These are phyloP conservation scores for Galleria mellonella DNA, from an alignment of 1,140 invertebrate species.

Conservation along the genomic window DNA sequence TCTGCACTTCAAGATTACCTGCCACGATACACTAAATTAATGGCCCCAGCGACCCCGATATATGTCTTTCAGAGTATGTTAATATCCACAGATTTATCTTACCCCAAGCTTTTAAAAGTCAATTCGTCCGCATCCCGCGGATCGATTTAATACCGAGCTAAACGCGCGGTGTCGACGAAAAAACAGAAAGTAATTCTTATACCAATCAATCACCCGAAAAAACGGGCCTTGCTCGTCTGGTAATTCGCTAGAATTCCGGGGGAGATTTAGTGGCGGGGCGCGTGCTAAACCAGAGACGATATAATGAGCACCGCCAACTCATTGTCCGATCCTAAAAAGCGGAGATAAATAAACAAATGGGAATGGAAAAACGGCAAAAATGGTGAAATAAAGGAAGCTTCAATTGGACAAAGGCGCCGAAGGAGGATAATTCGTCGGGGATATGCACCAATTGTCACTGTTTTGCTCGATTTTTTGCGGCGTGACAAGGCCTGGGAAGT, in stretches of 20 bases:
- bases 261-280: conserved; percentile 61
- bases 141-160: conserved; percentile 20
- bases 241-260: conserved; percentile 72
- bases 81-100: conserved; percentile 43
- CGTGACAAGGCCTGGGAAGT: conserved; percentile 30
- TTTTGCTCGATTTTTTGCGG: conserved; percentile 52
- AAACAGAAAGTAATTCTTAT: conserved; percentile 64
- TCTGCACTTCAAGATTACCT: conserved; percentile 36
- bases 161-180: conserved; percentile 26
- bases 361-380: conserved; percentile 70
- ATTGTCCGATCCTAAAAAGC: conserved; percentile 66
- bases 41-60: conserved; percentile 38
- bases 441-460: conserved; percentile 72
- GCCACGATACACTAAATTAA: conserved; percentile 58
- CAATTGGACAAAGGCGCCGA: conserved; percentile 71
- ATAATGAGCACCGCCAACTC: conserved; percentile 58
- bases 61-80: conserved; percentile 39
- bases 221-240: conserved; percentile 46
- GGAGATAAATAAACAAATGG: conserved; percentile 72
- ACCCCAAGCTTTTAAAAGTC: conserved; percentile 28
- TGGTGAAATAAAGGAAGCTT: conserved; percentile 65
- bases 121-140: conserved; percentile 21
- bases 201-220: conserved; percentile 68
- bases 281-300: conserved; percentile 57
- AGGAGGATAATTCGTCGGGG: conserved; percentile 65